A percentile compares a stretch with the other conserved stretches of the same genome.
phyloP scores from a whole-genome alignment of 2,888 invertebrate species.

The Entomobrya proxima region DNA sequence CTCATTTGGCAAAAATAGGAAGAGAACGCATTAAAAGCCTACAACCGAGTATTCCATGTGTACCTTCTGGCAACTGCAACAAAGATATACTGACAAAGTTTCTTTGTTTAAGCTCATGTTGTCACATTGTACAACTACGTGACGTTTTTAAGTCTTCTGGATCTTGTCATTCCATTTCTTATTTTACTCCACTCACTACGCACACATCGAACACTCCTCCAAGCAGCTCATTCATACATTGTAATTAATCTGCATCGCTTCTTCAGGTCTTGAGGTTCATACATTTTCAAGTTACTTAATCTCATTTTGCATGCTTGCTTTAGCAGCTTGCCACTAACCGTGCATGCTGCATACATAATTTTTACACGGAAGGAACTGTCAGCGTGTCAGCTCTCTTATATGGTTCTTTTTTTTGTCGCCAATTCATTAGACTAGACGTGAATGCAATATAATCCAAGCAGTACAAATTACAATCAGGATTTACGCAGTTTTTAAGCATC shows the following conservation, averaged over 20 bases:
- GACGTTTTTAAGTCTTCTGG: neutral
- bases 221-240: neutral
- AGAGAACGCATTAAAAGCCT: too few relatives aligned
- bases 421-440: too few relatives aligned
- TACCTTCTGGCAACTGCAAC: neutral
- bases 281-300: neutral
- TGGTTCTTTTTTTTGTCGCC: neutral
- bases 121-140: neutral
- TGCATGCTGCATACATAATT: neutral
- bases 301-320: conserved; percentile 21
- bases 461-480: neutral
- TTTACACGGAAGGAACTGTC: conserved; percentile 29
- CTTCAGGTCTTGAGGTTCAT: neutral
- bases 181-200: neutral
- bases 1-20: neutral
- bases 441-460: neutral
- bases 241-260: neutral
- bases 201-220: neutral
- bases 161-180: conserved; percentile 18
- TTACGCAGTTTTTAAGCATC: conserved; percentile 32
- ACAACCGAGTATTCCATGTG: neutral
- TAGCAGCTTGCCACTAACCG: neutral
- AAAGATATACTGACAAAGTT: too few relatives aligned
- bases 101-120: neutral
- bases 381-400: neutral